Evolutionary conservation across 2,113 vertebrate species (phyloP).

Genomic region (Dendrocopos noguchii): DNA sequence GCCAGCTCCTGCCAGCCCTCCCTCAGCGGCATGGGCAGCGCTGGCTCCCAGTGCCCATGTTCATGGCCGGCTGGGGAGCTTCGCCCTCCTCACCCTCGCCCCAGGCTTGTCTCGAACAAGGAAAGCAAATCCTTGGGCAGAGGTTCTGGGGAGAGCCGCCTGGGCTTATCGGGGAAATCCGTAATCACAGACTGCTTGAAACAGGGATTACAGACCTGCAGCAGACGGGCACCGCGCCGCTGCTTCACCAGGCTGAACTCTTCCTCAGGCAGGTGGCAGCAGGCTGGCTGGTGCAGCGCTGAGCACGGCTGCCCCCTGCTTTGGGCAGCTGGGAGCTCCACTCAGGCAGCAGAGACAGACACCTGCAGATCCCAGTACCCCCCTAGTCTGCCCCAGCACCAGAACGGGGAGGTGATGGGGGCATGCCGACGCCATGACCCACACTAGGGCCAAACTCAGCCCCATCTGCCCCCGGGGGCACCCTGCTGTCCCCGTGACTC

Average conservation of each 20-base stretch:
- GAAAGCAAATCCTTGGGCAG: constrained; percentile 38
- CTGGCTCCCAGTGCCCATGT: fast-evolving
- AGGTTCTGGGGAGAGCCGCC: constrained; percentile 18
- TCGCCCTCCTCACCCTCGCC: background rate
- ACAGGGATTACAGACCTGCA: background rate
- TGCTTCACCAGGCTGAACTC: background rate
- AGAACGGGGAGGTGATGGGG: fast-evolving
- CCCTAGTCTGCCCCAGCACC: background rate
- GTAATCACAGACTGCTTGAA: constrained; percentile 14
- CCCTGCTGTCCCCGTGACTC: background rate
- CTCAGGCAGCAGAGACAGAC: fast-evolving
- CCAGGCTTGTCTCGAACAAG: background rate
- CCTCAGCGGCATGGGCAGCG: fast-evolving
- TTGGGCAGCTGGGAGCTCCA: background rate
- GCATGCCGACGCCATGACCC: fast-evolving
- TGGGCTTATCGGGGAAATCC: constrained; percentile 57
- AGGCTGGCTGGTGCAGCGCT: background rate
- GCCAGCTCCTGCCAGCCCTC: background rate
- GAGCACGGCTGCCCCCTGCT: background rate
- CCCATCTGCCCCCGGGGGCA: fast-evolving
- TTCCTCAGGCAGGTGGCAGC: background rate
- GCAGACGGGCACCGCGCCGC: background rate
- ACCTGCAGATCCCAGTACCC: background rate
- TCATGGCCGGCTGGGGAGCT: fast-evolving
- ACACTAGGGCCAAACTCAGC: background rate